Conservation (phyloP, 2,888 invertebrate genomes). For the Lissonota sp. region DNA sequence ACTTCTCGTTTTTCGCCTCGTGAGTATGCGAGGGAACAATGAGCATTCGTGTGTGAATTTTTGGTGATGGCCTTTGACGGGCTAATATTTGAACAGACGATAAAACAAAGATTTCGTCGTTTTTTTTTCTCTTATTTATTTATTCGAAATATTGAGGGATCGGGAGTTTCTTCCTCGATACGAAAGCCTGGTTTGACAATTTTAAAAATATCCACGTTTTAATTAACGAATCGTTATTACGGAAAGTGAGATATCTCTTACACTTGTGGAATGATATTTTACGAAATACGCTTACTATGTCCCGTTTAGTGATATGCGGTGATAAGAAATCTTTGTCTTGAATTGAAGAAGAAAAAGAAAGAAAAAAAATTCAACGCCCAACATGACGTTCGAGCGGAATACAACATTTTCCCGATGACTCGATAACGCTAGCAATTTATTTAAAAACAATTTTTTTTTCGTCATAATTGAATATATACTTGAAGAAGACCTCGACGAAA, state of each 20-base stretch:
- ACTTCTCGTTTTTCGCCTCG: no score
- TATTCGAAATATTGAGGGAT: not conserved
- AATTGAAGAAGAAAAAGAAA: not conserved
- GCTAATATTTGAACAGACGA: conserved; percentile 35
- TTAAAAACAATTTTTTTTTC: conserved; percentile 15
- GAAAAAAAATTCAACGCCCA: conserved; percentile 13
- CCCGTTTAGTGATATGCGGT: conserved; percentile 2
- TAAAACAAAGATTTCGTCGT: conserved; percentile 12
- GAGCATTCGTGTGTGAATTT: no score
- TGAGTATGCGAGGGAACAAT: no score
- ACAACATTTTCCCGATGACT: conserved; percentile 46
- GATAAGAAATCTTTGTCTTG: not conserved
- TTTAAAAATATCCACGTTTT: not conserved
- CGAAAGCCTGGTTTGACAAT: not conserved
- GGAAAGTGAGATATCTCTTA: no score
- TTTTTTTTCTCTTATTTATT: not conserved
- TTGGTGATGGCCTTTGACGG: no score
- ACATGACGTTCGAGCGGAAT: conserved; percentile 16
- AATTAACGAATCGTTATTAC: no score
- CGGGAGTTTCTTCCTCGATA: not conserved
- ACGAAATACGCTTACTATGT: no score
- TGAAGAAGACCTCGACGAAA: conserved; percentile 40
- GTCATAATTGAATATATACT: not conserved
- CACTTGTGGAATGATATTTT: no score
- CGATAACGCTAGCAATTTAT: conserved; percentile 38